Evolutionary conservation across 2,888 invertebrate genomes (phyloP).

Genomic region (Drosophila meridiana): DNA sequence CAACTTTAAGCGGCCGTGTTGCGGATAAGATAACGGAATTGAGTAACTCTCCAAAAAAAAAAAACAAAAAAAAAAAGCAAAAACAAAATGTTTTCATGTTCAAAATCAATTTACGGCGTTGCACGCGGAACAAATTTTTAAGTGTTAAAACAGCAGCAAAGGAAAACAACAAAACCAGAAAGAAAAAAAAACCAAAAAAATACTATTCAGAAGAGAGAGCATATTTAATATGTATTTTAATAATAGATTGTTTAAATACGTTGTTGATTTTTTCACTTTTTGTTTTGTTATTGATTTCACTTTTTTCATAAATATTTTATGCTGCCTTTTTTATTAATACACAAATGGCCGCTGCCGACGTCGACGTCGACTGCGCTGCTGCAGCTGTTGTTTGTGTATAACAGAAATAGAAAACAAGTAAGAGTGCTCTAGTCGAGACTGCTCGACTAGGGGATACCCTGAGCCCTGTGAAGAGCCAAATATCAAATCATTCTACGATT

Average conservation of each 20-base stretch:
- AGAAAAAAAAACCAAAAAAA: slow-evolving; percentile 1
- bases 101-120: slow-evolving; percentile 58
- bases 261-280: slow-evolving; percentile 35
- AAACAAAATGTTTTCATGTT: slow-evolving; percentile 50
- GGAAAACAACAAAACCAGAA: neutral
- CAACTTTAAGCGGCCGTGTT: slow-evolving; percentile 62
- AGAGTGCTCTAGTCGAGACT: no score
- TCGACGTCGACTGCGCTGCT: slow-evolving; percentile 10
- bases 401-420: slow-evolving; percentile 67
- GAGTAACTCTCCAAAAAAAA: slow-evolving; percentile 11
- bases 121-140: slow-evolving; percentile 22
- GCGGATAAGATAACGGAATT: slow-evolving; percentile 67
- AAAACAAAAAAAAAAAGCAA: neutral
- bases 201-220: slow-evolving; percentile 5
- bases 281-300: slow-evolving; percentile 76
- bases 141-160: slow-evolving; percentile 4
- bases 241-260: slow-evolving; percentile 46
- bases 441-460: no score
- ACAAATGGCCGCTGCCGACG: slow-evolving; percentile 46
- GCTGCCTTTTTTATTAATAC: slow-evolving; percentile 39
- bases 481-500: no score
- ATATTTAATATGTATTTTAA: slow-evolving; percentile 22
- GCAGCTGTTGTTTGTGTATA: slow-evolving; percentile 49
- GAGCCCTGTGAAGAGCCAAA: no score
- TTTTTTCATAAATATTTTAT: slow-evolving; percentile 64